Evolutionary conservation across 1,140 invertebrate genomes (phyloP).

Genomic region (Anagrus nilaparvatae): DNA sequence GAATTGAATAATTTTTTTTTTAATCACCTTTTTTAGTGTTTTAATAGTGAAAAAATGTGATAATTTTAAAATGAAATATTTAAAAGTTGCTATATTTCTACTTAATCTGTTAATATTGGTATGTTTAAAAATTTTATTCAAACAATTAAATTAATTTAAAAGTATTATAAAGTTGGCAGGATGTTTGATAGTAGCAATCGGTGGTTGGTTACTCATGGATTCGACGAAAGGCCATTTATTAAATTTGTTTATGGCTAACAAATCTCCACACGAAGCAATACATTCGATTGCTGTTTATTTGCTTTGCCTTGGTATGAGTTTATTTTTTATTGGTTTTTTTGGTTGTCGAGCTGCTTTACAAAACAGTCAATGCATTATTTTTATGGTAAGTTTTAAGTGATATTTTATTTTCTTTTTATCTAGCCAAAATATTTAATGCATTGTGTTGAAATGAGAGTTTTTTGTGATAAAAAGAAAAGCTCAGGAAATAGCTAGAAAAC

Average conservation of each 20-base stretch:
- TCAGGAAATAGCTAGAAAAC: no score
- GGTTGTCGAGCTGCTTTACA: slow-evolving; percentile 44
- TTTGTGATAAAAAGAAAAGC: no score
- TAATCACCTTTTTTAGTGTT: neutral
- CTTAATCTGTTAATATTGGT: slow-evolving; percentile 49
- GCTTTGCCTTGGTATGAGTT: slow-evolving; percentile 39
- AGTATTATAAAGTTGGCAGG: slow-evolving; percentile 42
- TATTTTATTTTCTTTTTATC: no score
- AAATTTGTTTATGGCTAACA: slow-evolving; percentile 36
- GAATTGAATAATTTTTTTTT: no score
- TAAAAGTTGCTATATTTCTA: slow-evolving; percentile 41
- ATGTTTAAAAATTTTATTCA: slow-evolving; percentile 22
- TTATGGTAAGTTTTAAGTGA: slow-evolving; percentile 38
- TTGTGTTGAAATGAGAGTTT: no score
- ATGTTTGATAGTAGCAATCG: slow-evolving; percentile 40
- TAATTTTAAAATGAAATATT: slow-evolving; percentile 32
- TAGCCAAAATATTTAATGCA: no score
- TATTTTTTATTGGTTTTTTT: slow-evolving; percentile 44
- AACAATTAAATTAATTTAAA: no score
- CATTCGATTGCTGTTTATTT: slow-evolving; percentile 40
- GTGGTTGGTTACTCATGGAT: slow-evolving; percentile 42
- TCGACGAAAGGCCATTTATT: slow-evolving; percentile 40
- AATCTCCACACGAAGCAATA: slow-evolving; percentile 34
- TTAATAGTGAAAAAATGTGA: slow-evolving; percentile 25
- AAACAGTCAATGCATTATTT: slow-evolving; percentile 42